These are phyloP conservation scores for Monomorium pharaonis DNA, from an alignment of 1,140 invertebrate species.

Conservation along the genomic window DNA sequence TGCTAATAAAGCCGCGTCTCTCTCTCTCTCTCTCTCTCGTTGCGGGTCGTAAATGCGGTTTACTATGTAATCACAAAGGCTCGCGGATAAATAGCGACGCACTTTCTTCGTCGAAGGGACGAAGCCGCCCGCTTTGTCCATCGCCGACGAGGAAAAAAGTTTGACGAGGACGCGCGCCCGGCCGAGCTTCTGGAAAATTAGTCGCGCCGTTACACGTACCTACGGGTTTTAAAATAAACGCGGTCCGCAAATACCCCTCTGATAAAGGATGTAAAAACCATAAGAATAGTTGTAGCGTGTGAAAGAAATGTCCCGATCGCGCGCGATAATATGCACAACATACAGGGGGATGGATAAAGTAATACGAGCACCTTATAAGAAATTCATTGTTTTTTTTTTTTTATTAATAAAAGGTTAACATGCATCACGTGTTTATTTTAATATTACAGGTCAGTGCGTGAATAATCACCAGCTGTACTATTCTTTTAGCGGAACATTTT, in stretches of 20 bases:
- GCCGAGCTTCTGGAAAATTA: not conserved
- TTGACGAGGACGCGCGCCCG: not conserved
- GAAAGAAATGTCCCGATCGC: not conserved
- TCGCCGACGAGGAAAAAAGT: conserved; percentile 24
- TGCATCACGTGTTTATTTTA: too few relatives aligned
- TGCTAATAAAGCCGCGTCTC: not conserved
- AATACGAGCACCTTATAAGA: too few relatives aligned
- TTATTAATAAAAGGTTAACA: too few relatives aligned
- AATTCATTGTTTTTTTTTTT: too few relatives aligned
- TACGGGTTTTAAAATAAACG: conserved; percentile 12
- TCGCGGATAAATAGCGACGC: not conserved
- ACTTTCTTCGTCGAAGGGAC: conserved; percentile 19
- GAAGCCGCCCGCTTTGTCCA: not conserved
- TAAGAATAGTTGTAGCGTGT: conserved; percentile 7
- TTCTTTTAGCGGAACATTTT: too few relatives aligned
- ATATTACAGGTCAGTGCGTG: too few relatives aligned
- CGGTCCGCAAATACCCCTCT: not conserved
- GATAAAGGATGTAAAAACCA: not conserved
- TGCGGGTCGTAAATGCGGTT: conserved; percentile 17
- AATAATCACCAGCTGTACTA: too few relatives aligned
- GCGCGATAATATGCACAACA: not conserved
- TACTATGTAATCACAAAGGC: conserved; percentile 25
- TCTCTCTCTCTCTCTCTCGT: not conserved
- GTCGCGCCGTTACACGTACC: not conserved
- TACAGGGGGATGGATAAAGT: too few relatives aligned